Evolutionary conservation across 53 echinoderm and acorn worm genomes (phyloP), one percentile per base, ranked within the genome.

Genomic region (Stichopus horrens): DNA sequence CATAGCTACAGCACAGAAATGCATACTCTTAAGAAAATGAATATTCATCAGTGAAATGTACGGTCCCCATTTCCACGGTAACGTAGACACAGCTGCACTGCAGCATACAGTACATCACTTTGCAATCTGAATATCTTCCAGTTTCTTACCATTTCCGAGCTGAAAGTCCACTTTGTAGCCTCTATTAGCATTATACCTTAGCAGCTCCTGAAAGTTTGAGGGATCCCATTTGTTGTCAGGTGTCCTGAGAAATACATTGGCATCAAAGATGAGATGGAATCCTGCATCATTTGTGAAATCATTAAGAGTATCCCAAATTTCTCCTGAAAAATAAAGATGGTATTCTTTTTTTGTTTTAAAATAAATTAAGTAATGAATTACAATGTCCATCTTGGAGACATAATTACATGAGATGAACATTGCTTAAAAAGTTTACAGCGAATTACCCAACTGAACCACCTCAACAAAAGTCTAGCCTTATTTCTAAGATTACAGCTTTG

Each of bases 251-350:
- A 89, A 82, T 10, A 82, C 83, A 53, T 82, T 89, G 18, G 71
- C 21, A 21, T 58, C 82, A 89, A 89, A 89, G 13, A 89, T 73
- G 13, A 83, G 73, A 51, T 81, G 52, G 71, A 52, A 82, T 81
- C 89, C 89, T 54, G 73, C 89, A 19, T 89, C 57, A 21, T 55
- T 52, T 8, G 21, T 18, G 14, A 89, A 89, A 2, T 63, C 16
- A 53, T 89, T 83, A 16, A 89, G 60, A 18, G 65, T 71, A 82
- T 89, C 83, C 89, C 89, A 89, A 9, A 81, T 80, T 52, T 66
- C 22, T 81, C 21, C 89, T 88, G 89, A 8, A 51, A 18, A 79
- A 5, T 8, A 22, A 9, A 8, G 20, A 16, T 52, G 6, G 19
- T 54, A 78, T 53, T 5, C 5, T 52, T 19, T 7, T 60, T 63